Evolutionary conservation across 2,113 vertebrate species (phyloP).

Genomic region (Crypturellus undulatus): DNA sequence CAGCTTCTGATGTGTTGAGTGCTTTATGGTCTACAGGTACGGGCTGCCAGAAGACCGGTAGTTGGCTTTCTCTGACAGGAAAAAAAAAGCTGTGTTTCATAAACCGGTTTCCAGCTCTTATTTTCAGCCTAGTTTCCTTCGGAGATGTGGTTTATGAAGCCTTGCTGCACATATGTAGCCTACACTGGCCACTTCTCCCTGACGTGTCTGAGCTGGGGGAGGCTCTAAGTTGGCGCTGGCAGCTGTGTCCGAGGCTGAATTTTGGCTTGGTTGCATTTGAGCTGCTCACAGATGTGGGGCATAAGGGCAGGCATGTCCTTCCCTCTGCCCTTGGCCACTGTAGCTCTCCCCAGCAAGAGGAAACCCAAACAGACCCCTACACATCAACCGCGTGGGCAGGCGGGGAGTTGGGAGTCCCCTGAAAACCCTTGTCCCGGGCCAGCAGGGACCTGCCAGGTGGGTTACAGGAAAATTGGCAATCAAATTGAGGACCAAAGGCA

Average conservation of each 20-base stretch:
- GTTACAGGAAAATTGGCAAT: neutral
- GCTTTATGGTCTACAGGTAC: neutral
- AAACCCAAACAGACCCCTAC: accelerated
- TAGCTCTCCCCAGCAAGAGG: neutral
- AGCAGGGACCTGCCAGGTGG: neutral
- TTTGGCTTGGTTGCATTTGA: accelerated
- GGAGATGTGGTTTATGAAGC: neutral
- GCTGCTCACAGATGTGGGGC: neutral
- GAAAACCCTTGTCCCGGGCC: accelerated
- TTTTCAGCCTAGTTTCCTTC: neutral
- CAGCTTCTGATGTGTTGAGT: neutral
- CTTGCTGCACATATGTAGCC: accelerated
- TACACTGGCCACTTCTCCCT: neutral
- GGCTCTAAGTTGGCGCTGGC: neutral
- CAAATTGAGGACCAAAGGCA: neutral
- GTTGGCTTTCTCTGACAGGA: neutral
- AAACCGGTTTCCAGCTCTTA: neutral
- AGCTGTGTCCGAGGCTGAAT: neutral
- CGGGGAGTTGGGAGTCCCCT: accelerated
- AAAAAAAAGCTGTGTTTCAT: neutral
- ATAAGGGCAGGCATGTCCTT: neutral
- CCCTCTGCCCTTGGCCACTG: neutral
- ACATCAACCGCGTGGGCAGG: neutral
- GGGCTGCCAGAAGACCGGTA: neutral
- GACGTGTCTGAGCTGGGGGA: neutral